Conservation (phyloP, 1,140 invertebrate genomes). For the Amyelois transitella region DNA sequence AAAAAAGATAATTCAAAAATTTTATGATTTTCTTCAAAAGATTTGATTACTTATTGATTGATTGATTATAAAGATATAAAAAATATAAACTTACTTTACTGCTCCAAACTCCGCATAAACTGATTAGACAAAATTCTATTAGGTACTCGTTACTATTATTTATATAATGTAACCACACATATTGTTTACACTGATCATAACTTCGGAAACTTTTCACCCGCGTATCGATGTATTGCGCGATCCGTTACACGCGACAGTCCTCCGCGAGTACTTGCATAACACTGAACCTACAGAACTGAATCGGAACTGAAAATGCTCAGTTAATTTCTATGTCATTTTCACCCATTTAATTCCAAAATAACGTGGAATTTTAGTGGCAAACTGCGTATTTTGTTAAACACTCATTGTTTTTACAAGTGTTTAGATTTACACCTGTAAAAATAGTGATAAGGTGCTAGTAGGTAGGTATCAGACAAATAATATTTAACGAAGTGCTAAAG, state of each 20-base stretch:
- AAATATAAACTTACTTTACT: neutral
- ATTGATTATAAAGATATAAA: neutral
- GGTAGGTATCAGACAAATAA: neutral
- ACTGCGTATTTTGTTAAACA: neutral
- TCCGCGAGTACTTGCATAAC: neutral
- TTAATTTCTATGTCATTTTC: neutral
- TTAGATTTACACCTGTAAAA: neutral
- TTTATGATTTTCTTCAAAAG: too few relatives aligned
- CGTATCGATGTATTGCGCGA: neutral
- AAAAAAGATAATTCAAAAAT: too few relatives aligned
- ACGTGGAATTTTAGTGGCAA: neutral
- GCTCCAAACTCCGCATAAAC: neutral
- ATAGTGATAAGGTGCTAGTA: neutral
- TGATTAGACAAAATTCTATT: neutral
- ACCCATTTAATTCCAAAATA: neutral
- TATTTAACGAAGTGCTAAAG: neutral
- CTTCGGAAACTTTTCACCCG: neutral
- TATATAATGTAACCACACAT: neutral
- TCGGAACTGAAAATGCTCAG: neutral
- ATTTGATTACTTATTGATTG: too few relatives aligned
- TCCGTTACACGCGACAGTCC: neutral
- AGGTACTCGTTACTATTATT: neutral
- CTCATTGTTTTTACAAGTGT: neutral
- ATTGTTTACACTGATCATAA: neutral
- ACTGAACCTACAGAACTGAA: neutral